Evolutionary conservation across 2,888 invertebrate genomes (phyloP).

Genomic region (Scelioninae gen. 2): DNA sequence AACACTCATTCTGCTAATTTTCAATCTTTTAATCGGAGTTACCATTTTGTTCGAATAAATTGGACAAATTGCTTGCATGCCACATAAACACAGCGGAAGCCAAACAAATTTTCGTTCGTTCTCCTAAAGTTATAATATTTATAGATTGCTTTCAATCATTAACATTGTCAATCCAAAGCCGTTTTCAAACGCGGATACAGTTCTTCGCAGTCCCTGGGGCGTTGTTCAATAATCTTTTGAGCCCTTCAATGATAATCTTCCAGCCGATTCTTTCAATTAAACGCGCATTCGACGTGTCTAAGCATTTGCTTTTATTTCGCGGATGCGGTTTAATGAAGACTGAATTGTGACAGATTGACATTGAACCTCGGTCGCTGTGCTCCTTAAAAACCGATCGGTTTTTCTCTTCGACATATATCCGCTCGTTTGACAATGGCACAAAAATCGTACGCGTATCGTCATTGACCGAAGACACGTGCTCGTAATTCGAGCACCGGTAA

Average conservation of each 20-base stretch:
- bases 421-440: slow-evolving; percentile 53
- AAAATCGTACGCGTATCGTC: slow-evolving; percentile 54
- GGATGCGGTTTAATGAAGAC: slow-evolving; percentile 19
- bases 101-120: no score
- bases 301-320: not conserved
- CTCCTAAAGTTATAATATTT: no score
- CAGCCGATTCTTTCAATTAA: not conserved
- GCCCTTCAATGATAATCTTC: not conserved
- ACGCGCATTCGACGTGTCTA: not conserved
- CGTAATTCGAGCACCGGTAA: slow-evolving; percentile 58
- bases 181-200: no score
- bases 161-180: no score
- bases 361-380: slow-evolving; percentile 10
- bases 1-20: no score
- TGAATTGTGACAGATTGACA: slow-evolving; percentile 43
- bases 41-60: no score
- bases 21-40: no score
- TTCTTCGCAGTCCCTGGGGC: no score
- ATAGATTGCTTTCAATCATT: no score
- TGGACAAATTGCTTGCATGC: no score
- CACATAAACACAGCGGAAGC: no score
- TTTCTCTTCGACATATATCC: slow-evolving; percentile 57
- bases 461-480: slow-evolving; percentile 58
- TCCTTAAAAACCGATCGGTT: slow-evolving; percentile 35
- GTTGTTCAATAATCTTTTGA: no score